phyloP scores from a whole-genome alignment of 35 echinoderm and acorn worm species.

The Ophioderma brevispina region DNA sequence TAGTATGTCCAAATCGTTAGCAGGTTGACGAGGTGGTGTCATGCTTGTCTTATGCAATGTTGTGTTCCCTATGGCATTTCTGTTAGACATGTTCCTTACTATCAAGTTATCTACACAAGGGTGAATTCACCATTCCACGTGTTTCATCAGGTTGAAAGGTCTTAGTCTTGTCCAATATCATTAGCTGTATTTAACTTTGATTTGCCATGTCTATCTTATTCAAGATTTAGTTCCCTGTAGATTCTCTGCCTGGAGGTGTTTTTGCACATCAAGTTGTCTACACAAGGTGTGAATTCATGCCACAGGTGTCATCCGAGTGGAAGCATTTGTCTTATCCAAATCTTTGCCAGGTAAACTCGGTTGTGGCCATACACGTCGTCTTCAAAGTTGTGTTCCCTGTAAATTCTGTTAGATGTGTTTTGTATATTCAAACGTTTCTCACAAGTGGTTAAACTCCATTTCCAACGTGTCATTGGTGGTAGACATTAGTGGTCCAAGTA shows the following conservation, averaged over 20 bases:
- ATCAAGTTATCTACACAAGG: conserved; percentile 19
- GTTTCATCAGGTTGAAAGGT: conserved; percentile 27
- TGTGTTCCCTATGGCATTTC: background rate
- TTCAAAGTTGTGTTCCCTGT: too few species aligned
- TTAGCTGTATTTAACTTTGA: background rate
- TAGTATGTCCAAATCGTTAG: background rate
- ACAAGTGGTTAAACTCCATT: too few species aligned
- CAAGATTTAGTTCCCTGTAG: background rate
- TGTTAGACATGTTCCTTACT: background rate
- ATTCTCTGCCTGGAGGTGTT: background rate
- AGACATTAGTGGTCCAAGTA: too few species aligned
- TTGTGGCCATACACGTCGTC: too few species aligned
- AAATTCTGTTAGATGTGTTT: too few species aligned
- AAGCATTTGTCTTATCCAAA: too few species aligned
- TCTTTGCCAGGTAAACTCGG: too few species aligned
- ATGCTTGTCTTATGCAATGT: background rate
- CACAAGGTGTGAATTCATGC: too few species aligned
- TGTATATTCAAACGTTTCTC: too few species aligned
- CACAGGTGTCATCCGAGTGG: too few species aligned
- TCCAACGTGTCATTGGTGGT: too few species aligned
- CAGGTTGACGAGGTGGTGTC: background rate
- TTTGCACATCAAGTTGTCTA: background rate
- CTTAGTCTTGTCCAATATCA: conserved; percentile 11
- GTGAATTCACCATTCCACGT: conserved; percentile 35
- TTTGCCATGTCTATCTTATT: background rate